Evolutionary conservation across 2,888 invertebrate species (phyloP).

Genomic region (Mythimna impura): DNA sequence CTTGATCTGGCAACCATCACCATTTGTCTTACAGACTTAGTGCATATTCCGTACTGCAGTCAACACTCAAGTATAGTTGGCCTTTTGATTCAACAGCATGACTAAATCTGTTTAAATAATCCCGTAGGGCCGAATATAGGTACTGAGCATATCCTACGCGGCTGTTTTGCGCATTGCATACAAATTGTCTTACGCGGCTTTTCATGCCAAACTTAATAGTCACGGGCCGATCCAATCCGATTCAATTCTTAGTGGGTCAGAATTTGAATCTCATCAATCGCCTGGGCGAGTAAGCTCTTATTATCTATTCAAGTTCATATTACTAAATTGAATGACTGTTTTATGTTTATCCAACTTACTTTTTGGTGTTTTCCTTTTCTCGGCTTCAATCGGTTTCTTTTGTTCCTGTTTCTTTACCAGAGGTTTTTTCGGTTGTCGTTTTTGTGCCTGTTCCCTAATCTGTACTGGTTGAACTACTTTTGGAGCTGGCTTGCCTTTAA

Average conservation of each 20-base stretch:
- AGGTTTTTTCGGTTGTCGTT: slow-evolving; percentile 49
- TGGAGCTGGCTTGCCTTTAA: slow-evolving; percentile 54
- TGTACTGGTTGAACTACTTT: slow-evolving; percentile 29
- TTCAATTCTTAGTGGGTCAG: too few species aligned
- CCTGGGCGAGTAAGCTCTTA: too few species aligned
- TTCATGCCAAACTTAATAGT: background rate
- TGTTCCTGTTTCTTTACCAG: slow-evolving; percentile 41
- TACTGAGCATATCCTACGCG: background rate
- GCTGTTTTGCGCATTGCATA: background rate
- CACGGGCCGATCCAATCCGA: too few species aligned
- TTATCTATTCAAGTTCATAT: too few species aligned
- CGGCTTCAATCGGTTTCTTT: slow-evolving; percentile 48
- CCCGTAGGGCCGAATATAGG: background rate
- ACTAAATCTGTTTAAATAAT: background rate
- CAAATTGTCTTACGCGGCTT: too few species aligned
- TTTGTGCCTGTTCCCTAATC: slow-evolving; percentile 34
- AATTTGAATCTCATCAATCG: too few species aligned
- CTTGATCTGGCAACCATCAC: too few species aligned
- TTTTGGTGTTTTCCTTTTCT: slow-evolving; percentile 69
- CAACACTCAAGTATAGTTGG: too few species aligned
- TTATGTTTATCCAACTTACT: slow-evolving; percentile 62
- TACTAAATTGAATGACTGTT: too few species aligned
- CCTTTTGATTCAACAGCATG: too few species aligned
- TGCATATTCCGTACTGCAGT: too few species aligned
- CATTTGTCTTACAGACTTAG: too few species aligned